Conservation (phyloP, 35 echinoderm and acorn worm genomes). For the Lytechinus variegatus region DNA sequence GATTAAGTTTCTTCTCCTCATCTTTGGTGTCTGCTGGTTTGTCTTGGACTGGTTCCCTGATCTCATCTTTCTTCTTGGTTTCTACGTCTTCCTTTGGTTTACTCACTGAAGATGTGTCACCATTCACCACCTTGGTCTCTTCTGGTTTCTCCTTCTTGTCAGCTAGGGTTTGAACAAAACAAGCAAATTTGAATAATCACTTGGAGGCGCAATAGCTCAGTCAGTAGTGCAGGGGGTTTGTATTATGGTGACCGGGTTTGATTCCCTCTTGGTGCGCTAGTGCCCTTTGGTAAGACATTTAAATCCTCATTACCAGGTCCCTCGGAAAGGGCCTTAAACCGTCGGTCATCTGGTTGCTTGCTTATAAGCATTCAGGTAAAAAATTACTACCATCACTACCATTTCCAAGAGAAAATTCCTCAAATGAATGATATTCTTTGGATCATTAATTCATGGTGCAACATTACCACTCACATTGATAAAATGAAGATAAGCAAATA, state of each 20-base stretch:
- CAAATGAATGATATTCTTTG: neutral
- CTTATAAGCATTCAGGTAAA: too few species aligned
- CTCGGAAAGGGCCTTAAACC: too few species aligned
- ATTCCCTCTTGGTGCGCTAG: too few species aligned
- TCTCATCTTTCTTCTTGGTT: slow-evolving; percentile 40
- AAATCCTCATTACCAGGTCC: too few species aligned
- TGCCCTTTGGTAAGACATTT: too few species aligned
- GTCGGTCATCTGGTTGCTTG: too few species aligned
- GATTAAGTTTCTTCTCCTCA: slow-evolving; percentile 51
- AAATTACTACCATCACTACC: too few species aligned
- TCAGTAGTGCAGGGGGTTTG: too few species aligned
- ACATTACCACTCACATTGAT: neutral
- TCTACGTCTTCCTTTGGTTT: slow-evolving; percentile 41
- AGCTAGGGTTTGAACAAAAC: neutral
- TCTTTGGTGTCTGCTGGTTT: slow-evolving; percentile 43
- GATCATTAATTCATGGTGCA: neutral
- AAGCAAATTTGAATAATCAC: too few species aligned
- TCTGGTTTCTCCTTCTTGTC: neutral
- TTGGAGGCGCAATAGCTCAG: too few species aligned
- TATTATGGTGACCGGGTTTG: too few species aligned
- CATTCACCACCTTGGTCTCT: slow-evolving; percentile 4
- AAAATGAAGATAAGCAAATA: neutral
- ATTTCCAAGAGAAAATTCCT: neutral
- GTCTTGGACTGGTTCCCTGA: slow-evolving; percentile 30
- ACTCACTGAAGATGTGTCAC: neutral